Evolutionary conservation across 1,140 invertebrate genomes (phyloP).

Genomic region (Batillaria attramentaria): DNA sequence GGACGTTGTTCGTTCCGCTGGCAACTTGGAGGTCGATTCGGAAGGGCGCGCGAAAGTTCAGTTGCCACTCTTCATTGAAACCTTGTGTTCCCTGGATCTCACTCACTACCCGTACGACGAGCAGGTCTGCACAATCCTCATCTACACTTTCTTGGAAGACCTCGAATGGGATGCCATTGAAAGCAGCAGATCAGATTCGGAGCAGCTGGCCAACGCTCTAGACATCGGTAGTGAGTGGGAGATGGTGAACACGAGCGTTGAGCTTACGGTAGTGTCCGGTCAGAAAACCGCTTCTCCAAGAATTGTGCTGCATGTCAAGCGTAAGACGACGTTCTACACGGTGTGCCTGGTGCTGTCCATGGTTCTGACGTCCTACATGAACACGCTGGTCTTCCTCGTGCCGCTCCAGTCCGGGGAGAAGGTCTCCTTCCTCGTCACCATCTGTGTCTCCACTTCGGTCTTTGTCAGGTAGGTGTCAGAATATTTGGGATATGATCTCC

Average conservation of each 20-base stretch:
- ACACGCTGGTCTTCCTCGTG: constrained; percentile 42
- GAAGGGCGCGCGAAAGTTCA: constrained; percentile 49
- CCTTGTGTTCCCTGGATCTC: constrained; percentile 87
- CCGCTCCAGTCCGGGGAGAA: constrained; percentile 47
- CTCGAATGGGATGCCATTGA: constrained; percentile 5
- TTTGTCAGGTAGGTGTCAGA: constrained; percentile 35
- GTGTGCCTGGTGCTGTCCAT: constrained; percentile 43
- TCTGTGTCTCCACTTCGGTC: constrained; percentile 39
- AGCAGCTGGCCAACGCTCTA: neutral
- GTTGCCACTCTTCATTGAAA: constrained; percentile 21
- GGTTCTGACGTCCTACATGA: constrained; percentile 40
- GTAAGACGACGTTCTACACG: constrained; percentile 37
- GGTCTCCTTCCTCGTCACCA: constrained; percentile 46
- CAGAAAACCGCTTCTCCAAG: constrained; percentile 67
- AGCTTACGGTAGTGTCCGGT: constrained; percentile 68
- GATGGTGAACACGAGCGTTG: constrained; percentile 61
- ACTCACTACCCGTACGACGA: neutral
- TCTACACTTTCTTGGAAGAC: constrained; percentile 21
- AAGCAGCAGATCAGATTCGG: neutral
- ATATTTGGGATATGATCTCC: no score
- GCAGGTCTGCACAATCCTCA: constrained; percentile 16
- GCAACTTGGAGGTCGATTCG: neutral
- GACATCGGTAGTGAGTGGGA: constrained; percentile 7
- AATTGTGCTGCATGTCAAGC: constrained; percentile 24
- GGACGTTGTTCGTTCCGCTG: constrained; percentile 15